These are phyloP conservation scores for Hydractinia symbiolongicarpus DNA, from an alignment of 30 jellyfish, hydroid and myxozoan genomes.

Conservation along the genomic window DNA sequence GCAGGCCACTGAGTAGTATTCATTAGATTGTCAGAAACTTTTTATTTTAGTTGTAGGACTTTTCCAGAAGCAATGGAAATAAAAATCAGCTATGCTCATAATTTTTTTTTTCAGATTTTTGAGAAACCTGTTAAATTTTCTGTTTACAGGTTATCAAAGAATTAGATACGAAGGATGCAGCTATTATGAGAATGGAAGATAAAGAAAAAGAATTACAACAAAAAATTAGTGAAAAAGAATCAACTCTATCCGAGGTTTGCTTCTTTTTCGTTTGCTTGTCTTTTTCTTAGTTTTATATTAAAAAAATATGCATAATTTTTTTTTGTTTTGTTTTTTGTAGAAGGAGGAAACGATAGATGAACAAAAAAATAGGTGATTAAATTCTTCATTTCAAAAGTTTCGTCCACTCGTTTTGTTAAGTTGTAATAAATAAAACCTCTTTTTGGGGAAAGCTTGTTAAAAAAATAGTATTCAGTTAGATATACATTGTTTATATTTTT, in stretches of 20 bases:
- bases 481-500: background rate
- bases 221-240: background rate
- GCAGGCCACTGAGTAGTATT: too few relatives aligned
- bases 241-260: background rate
- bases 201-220: conserved; percentile 2
- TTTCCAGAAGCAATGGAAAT: too few relatives aligned
- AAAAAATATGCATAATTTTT: background rate
- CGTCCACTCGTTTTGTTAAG: too few relatives aligned
- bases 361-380: conserved; percentile 7
- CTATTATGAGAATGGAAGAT: conserved; percentile 47
- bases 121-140: background rate
- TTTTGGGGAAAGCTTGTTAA: background rate
- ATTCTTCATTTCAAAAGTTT: background rate
- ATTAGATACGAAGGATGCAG: conserved; percentile 58
- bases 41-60: too few relatives aligned
- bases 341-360: conserved; percentile 3
- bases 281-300: background rate
- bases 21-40: too few relatives aligned
- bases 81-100: too few relatives aligned
- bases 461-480: background rate
- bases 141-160: conserved; percentile 56
- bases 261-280: background rate
- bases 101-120: too few relatives aligned
- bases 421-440: background rate
- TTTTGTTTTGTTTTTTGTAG: conserved; percentile 1